phyloP scores from a whole-genome alignment of 2,113 vertebrate genomes.

The Gambusia holbrooki region DNA sequence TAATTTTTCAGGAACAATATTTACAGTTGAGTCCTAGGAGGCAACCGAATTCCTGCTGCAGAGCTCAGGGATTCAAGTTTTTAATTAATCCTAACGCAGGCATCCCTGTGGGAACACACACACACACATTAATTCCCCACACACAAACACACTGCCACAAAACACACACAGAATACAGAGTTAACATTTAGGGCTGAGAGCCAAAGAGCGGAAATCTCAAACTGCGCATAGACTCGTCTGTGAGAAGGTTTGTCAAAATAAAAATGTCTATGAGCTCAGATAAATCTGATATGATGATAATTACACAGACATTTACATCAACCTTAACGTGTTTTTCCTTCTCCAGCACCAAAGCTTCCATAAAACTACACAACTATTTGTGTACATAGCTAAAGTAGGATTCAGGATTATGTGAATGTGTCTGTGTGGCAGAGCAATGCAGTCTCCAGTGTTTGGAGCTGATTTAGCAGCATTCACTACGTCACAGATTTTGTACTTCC shows the following conservation, averaged over 20 bases:
- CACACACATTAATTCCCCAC: not conserved
- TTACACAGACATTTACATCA: no score
- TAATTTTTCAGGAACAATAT: conserved; percentile 41
- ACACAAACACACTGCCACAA: not conserved
- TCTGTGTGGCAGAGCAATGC: not conserved
- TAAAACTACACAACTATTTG: not conserved
- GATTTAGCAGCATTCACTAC: not conserved
- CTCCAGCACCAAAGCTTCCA: not conserved
- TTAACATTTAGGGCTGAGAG: not conserved
- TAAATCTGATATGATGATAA: no score
- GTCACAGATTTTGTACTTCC: not conserved
- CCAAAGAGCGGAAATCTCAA: no score
- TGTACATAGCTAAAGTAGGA: not conserved
- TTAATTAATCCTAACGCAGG: conserved; percentile 65
- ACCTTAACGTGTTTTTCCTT: no score
- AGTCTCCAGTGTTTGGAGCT: not conserved
- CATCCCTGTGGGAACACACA: conserved; percentile 1
- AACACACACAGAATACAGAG: not conserved
- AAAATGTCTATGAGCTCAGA: no score
- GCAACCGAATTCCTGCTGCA: conserved; percentile 54
- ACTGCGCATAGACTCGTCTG: no score
- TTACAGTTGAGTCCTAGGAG: conserved; percentile 45
- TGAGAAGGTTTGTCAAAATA: not conserved
- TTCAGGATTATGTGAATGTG: not conserved
- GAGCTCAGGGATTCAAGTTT: conserved; percentile 54